Percentiles rank a stretch among this genome's conserved stretches.
Conservation (phyloP, 2,888 invertebrate genomes). For the Euzetes globulus region DNA sequence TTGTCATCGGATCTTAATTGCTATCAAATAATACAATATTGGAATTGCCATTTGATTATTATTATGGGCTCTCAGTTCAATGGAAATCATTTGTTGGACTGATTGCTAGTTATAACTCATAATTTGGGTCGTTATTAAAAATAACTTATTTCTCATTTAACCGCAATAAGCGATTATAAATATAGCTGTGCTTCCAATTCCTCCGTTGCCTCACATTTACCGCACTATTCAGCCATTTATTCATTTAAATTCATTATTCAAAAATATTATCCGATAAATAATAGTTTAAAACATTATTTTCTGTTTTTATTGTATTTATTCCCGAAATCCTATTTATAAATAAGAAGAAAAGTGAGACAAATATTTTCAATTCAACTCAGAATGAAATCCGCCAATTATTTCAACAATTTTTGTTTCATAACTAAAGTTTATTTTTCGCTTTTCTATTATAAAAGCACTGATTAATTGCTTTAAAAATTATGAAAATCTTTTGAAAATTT, state of each 20-base stretch:
- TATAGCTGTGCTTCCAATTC: neutral
- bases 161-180: conserved; percentile 4
- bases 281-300: neutral
- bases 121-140: conserved; percentile 7
- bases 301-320: neutral
- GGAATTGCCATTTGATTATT: neutral
- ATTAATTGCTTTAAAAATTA: conserved; percentile 11
- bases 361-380: no score
- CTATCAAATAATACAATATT: neutral
- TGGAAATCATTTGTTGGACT: neutral
- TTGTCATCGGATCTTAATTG: neutral
- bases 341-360: neutral
- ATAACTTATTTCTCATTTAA: conserved; percentile 5
- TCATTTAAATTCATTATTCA: neutral
- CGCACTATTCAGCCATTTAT: neutral
- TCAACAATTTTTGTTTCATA: neutral
- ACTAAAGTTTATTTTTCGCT: neutral
- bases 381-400: neutral
- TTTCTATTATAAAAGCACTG: neutral
- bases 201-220: neutral
- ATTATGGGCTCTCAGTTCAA: neutral
- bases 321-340: neutral
- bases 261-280: neutral
- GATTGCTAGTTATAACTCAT: conserved; percentile 14
- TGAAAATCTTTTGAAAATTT: neutral